phyloP scores from a whole-genome alignment of 2,888 invertebrate genomes.

The Creontiades dilutus region DNA sequence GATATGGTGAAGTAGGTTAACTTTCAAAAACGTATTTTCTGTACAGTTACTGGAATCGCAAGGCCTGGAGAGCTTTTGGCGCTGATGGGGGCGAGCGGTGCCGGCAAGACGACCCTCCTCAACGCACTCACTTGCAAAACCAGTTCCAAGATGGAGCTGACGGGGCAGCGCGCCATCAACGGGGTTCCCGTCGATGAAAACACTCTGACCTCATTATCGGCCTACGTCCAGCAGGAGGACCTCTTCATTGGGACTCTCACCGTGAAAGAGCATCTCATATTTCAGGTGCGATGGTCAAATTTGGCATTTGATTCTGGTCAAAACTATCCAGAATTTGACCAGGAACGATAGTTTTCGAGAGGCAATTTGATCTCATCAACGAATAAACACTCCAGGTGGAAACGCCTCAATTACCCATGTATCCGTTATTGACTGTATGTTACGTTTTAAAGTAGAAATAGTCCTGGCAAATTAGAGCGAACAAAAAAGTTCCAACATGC shows the following conservation, averaged over 20 bases:
- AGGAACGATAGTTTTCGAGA: too few species aligned
- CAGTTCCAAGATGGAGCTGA: slow-evolving; percentile 84
- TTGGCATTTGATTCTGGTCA: slow-evolving; percentile 80
- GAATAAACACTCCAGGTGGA: too few species aligned
- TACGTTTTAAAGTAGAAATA: too few species aligned
- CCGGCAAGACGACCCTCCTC: slow-evolving; percentile 95
- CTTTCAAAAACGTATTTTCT: background rate
- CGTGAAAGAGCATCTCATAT: slow-evolving; percentile 92
- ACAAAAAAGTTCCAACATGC: too few species aligned
- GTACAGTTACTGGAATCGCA: slow-evolving; percentile 88
- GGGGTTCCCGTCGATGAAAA: slow-evolving; percentile 87
- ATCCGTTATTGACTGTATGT: too few species aligned
- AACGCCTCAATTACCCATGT: too few species aligned
- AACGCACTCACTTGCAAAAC: slow-evolving; percentile 91
- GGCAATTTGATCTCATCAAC: too few species aligned
- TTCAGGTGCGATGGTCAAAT: slow-evolving; percentile 88
- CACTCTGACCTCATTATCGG: slow-evolving; percentile 87
- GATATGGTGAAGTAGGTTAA: too few species aligned
- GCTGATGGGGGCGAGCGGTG: slow-evolving; percentile 94
- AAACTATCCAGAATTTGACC: too few species aligned
- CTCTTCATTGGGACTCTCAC: slow-evolving; percentile 94
- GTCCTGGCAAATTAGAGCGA: too few species aligned
- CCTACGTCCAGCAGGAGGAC: slow-evolving; percentile 97
- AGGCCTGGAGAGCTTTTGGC: slow-evolving; percentile 92
- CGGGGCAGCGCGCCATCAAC: slow-evolving; percentile 84